Evolutionary conservation across 2,888 invertebrate species (phyloP).

Genomic region (Baronia brevicornis): DNA sequence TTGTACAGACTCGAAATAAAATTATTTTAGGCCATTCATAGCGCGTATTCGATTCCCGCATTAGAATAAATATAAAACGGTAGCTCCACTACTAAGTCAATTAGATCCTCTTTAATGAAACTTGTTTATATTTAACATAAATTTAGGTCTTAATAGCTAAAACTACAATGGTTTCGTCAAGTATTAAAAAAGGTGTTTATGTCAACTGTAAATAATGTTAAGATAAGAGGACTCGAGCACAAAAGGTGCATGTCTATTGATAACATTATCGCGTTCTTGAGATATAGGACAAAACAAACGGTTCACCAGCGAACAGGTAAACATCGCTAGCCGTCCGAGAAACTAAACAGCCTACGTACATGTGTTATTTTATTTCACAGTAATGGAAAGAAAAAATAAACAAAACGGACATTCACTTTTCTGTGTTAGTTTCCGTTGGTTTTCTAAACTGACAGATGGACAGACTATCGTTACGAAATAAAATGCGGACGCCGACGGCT

Average conservation of each 20-base stretch:
- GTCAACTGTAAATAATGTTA: neutral
- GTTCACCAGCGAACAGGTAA: no score
- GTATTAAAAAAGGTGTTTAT: no score
- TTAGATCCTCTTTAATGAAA: no score
- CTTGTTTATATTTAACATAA: no score
- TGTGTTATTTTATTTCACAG: constrained; percentile 21
- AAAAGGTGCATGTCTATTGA: neutral
- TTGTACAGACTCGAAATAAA: no score
- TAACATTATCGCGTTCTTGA: neutral
- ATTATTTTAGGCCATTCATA: no score
- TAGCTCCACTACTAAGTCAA: no score
- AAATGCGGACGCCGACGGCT: constrained; percentile 59
- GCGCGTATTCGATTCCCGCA: no score
- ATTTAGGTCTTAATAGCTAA: no score
- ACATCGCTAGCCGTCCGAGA: no score
- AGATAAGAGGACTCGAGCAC: neutral
- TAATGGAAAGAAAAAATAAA: constrained; percentile 39
- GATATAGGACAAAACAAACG: neutral
- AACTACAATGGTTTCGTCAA: no score
- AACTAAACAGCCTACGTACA: neutral
- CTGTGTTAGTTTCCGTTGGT: constrained; percentile 36
- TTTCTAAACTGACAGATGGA: constrained; percentile 28
- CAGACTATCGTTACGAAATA: constrained; percentile 45
- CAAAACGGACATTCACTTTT: constrained; percentile 39
- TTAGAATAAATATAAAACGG: no score